Evolutionary conservation across 2,888 invertebrate genomes (phyloP).

Genomic region (Agelastica alni): DNA sequence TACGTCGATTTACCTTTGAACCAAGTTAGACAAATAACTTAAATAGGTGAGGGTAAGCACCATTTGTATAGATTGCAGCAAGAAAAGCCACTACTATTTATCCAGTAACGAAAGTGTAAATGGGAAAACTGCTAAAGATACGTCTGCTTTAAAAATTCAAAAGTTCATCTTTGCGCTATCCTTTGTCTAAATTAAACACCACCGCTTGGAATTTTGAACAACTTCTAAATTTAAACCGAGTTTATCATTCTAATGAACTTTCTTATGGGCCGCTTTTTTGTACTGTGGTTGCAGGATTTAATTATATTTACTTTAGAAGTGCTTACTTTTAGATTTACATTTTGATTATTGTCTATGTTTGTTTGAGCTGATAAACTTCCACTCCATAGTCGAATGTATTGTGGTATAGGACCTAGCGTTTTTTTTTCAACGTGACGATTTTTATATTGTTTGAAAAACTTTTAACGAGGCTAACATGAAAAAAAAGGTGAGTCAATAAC

Average conservation of each 20-base stretch:
- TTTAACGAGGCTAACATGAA: constrained; percentile 7
- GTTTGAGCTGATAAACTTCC: constrained; percentile 40
- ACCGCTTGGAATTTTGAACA: constrained; percentile 7
- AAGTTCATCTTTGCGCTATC: no score
- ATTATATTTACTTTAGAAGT: constrained; percentile 42
- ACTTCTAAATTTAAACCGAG: constrained; percentile 24
- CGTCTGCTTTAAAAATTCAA: no score
- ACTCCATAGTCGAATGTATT: constrained; percentile 38
- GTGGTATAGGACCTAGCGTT: constrained; percentile 1
- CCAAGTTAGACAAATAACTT: no score
- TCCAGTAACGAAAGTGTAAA: no score
- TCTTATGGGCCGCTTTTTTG: constrained; percentile 35
- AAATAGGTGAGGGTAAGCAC: no score
- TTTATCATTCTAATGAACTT: constrained; percentile 40
- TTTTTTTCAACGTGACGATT: constrained; percentile 4
- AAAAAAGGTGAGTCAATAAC: constrained; percentile 6
- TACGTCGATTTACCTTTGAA: no score
- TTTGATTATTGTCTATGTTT: constrained; percentile 43
- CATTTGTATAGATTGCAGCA: no score
- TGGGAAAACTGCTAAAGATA: no score
- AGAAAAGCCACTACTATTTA: no score
- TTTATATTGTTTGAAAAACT: constrained; percentile 24
- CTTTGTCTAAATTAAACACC: constrained; percentile 2
- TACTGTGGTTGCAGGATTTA: constrained; percentile 31
- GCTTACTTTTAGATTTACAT: constrained; percentile 41